Conservation (phyloP, 2,113 vertebrate species). For the Grantiella picta region DNA sequence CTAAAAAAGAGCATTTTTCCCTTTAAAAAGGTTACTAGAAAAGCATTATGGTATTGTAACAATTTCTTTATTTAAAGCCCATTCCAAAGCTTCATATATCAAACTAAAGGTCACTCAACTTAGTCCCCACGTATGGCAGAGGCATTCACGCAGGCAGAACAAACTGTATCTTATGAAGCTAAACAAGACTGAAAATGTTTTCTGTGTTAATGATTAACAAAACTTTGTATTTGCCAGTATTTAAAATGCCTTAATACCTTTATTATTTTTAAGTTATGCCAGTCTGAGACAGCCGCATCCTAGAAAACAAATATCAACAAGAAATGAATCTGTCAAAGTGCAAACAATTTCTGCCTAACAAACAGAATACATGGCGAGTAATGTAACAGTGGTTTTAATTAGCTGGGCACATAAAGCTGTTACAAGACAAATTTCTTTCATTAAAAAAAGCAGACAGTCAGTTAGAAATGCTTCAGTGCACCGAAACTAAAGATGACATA, state of each 20-base stretch:
- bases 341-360: conserved; percentile 35
- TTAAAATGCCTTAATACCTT: neutral
- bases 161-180: neutral
- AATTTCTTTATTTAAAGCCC: neutral
- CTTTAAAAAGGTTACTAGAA: neutral
- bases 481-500: neutral
- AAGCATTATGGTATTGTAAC: neutral
- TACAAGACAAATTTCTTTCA: conserved; percentile 52
- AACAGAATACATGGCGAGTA: neutral
- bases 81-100: neutral
- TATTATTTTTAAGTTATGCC: conserved; percentile 6
- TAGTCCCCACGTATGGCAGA: neutral
- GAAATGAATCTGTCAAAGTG: conserved; percentile 27
- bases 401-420: conserved; percentile 28
- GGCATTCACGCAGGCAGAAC: neutral
- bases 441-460: conserved; percentile 25
- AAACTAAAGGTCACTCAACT: neutral
- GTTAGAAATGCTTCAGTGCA: neutral
- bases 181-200: neutral
- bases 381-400: conserved; percentile 35
- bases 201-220: neutral
- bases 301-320: conserved; percentile 13
- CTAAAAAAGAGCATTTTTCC: neutral
- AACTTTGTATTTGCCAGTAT: neutral
- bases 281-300: neutral